Base-by-base conservation (phyloP, 2,797 vertebrate genomes). In the Sebastolobus altivelis region DNA sequence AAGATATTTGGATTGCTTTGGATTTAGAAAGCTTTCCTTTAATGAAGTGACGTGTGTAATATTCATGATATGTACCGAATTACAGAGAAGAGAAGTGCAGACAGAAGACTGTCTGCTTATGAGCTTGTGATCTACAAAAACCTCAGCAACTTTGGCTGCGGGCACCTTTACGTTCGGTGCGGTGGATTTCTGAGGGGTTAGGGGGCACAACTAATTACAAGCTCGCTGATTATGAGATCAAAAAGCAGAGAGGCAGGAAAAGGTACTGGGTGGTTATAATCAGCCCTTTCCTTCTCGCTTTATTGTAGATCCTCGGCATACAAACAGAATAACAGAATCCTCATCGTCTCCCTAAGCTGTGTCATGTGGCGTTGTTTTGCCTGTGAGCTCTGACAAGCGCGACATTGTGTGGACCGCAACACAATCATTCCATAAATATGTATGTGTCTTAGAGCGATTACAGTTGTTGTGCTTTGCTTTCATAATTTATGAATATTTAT, bases 331-430 rank as follows among this genome's bases (percentile, higher is more conserved):
- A 88, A 90, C 85, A 88, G 80, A 86, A 87, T 88, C 81, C 80
- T 84, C 62, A 59, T 89, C 87, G 76, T 92, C 87, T 93, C 87
- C 72, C 79, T 88, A 90, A 90, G 88, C 90, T 88, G 83, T 87
- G 86, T 92, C 88, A 92, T 92, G 88, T 93, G 93, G 87, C 80
- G 79, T 88, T 91, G 91, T 89, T 93, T 92, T 92, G 88, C 86
- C 88, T 86, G 60, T 84, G 90, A 92, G 92, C 89, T 87, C 82
- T 80, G 84, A 92, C 88, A 88, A 94, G 90, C 73, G 79, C 81
- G 60, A 90, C 90, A 88, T 75, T 87, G 84, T 89, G 84, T 88
- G 87, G 91, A 91, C 90, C 70, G 38, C 78, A 89, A 85, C 82
- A 80, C 86, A 89, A 84, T 88, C 82, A 80, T 87, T 77, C 74